These are phyloP conservation scores for Anoplolepis gracilipes DNA, from an alignment of 1,140 invertebrate genomes.

Conservation along the genomic window DNA sequence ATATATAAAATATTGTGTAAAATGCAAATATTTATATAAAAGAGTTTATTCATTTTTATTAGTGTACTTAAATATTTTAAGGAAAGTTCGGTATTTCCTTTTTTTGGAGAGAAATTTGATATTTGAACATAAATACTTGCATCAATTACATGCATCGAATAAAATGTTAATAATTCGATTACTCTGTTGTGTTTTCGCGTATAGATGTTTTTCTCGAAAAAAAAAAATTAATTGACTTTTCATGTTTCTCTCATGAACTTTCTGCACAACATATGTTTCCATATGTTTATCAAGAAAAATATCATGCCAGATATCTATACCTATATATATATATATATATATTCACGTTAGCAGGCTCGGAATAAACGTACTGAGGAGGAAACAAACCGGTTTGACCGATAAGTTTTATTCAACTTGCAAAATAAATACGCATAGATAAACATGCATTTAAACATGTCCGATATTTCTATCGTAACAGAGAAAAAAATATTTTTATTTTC, in stretches of 20 bases:
- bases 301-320: no score
- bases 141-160: background rate
- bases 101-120: background rate
- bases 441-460: background rate
- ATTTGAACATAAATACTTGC: background rate
- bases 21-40: background rate
- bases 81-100: background rate
- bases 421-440: background rate
- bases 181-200: background rate
- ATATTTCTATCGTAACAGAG: constrained; percentile 1
- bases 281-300: background rate
- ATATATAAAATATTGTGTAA: background rate
- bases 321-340: no score
- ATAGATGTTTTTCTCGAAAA: background rate
- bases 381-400: constrained; percentile 49
- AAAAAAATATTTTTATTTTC: background rate
- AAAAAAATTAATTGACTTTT: no score
- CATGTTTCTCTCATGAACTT: background rate
- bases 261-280: background rate
- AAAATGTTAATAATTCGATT: background rate
- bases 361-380: background rate
- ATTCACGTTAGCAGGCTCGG: background rate
- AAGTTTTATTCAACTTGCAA: constrained; percentile 24
- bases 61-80: background rate
- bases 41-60: background rate